These are phyloP conservation scores for Cassiopea xamachana DNA, from an alignment of 30 jellyfish, hydroid and myxozoan genomes.

Conservation along the genomic window DNA sequence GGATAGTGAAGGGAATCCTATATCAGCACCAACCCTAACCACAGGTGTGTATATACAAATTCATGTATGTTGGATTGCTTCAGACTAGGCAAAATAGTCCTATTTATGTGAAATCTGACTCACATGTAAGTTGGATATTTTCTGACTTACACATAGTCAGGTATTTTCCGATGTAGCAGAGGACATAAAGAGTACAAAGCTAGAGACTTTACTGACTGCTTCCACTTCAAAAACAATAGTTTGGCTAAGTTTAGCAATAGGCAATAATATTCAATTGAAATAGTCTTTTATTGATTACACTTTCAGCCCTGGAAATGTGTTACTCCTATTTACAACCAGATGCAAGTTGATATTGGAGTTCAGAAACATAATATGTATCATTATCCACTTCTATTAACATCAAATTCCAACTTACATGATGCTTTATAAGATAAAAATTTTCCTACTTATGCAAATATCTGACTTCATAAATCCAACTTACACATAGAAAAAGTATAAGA, in stretches of 20 bases:
- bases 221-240: neutral
- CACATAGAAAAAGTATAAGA: too few species aligned
- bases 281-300: neutral
- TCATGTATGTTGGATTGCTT: neutral
- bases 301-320: too few species aligned
- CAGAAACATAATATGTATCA: too few species aligned
- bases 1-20: constrained; percentile 55
- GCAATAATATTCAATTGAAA: neutral
- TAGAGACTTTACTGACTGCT: neutral
- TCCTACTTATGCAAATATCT: too few species aligned
- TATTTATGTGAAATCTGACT: neutral
- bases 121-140: neutral
- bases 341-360: too few species aligned
- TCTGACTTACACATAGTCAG: neutral
- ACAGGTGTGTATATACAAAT: constrained; percentile 3
- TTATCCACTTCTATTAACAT: too few species aligned
- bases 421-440: too few species aligned
- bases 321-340: too few species aligned
- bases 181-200: neutral
- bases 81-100: neutral
- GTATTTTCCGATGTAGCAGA: neutral
- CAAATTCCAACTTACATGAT: too few species aligned
- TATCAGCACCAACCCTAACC: neutral
- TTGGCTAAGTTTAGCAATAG: neutral
- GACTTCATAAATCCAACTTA: too few species aligned